These are phyloP conservation scores for Alloscopus bannaensis DNA, from an alignment of 2,888 invertebrate genomes.

Conservation along the genomic window DNA sequence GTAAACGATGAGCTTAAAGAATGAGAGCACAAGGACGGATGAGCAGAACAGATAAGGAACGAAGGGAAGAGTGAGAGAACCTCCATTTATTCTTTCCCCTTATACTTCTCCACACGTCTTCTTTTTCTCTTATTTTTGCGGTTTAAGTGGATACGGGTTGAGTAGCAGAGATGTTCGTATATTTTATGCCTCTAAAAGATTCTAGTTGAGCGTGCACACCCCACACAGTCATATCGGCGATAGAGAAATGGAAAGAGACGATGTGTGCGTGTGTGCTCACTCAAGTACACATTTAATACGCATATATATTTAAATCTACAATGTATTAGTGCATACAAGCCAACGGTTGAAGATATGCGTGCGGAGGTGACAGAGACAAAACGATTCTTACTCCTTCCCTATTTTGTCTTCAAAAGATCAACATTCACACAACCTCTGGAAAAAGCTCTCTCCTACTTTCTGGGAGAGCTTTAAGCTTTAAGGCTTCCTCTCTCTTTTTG, in stretches of 20 bases:
- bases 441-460: slow-evolving; percentile 21
- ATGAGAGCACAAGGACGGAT: slow-evolving; percentile 42
- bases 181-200: too few species aligned
- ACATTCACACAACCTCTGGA: slow-evolving; percentile 52
- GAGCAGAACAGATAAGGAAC: slow-evolving; percentile 36
- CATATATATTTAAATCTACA: slow-evolving; percentile 54
- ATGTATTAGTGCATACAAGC: slow-evolving; percentile 19
- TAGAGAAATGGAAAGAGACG: slow-evolving; percentile 44
- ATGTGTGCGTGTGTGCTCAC: too few species aligned
- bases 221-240: slow-evolving; percentile 24
- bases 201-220: too few species aligned
- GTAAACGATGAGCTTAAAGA: slow-evolving; percentile 47
- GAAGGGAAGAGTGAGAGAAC: not conserved
- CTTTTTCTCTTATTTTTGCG: slow-evolving; percentile 28
- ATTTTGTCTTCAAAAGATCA: slow-evolving; percentile 64
- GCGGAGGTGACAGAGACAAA: slow-evolving; percentile 69
- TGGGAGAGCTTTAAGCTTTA: slow-evolving; percentile 25
- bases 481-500: slow-evolving; percentile 25
- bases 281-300: slow-evolving; percentile 56
- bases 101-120: slow-evolving; percentile 7
- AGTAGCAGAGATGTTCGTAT: too few species aligned
- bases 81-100: slow-evolving; percentile 6
- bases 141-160: slow-evolving; percentile 35
- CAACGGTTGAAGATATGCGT: slow-evolving; percentile 57
- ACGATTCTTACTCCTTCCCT: slow-evolving; percentile 67